Conservation (phyloP, 2,113 vertebrate species). For the Nothocercus julius region DNA sequence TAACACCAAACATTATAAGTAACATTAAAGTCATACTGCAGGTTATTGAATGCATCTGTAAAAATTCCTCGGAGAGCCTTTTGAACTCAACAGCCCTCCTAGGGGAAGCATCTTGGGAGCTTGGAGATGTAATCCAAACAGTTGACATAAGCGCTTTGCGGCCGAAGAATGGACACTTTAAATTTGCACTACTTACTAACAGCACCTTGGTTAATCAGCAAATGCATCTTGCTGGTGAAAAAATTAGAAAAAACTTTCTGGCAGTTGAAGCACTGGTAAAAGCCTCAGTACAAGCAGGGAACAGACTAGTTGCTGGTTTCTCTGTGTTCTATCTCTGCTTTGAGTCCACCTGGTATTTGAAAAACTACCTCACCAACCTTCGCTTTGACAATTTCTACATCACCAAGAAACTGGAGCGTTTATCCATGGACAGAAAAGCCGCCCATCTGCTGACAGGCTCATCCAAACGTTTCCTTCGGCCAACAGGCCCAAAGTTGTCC, state of each 20-base stretch:
- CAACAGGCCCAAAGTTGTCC: slow-evolving; percentile 74
- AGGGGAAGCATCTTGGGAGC: slow-evolving; percentile 72
- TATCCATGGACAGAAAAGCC: slow-evolving; percentile 36
- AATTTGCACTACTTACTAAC: slow-evolving; percentile 73
- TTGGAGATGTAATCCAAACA: slow-evolving; percentile 65
- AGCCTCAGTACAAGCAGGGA: slow-evolving; percentile 54
- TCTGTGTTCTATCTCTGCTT: slow-evolving; percentile 79
- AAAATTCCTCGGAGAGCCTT: slow-evolving; percentile 83
- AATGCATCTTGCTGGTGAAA: slow-evolving; percentile 70
- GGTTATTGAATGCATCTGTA: slow-evolving; percentile 85
- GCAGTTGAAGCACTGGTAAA: slow-evolving; percentile 69
- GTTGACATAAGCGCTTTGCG: background rate
- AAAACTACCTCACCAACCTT: slow-evolving; percentile 84
- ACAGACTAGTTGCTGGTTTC: slow-evolving; percentile 79
- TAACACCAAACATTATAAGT: slow-evolving; percentile 83
- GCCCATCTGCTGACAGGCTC: slow-evolving; percentile 35
- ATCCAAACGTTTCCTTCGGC: slow-evolving; percentile 62
- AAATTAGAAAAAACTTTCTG: slow-evolving; percentile 81
- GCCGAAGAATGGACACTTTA: slow-evolving; percentile 52
- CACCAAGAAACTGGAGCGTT: slow-evolving; percentile 70
- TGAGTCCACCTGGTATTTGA: slow-evolving; percentile 84
- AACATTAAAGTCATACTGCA: slow-evolving; percentile 81
- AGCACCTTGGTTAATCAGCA: slow-evolving; percentile 74
- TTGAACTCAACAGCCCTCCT: slow-evolving; percentile 83
- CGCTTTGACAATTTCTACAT: slow-evolving; percentile 85